Evolutionary conservation across 2,888 invertebrate genomes (phyloP), one percentile per base, ranked within the genome.

Genomic region (Volucella zonaria): DNA sequence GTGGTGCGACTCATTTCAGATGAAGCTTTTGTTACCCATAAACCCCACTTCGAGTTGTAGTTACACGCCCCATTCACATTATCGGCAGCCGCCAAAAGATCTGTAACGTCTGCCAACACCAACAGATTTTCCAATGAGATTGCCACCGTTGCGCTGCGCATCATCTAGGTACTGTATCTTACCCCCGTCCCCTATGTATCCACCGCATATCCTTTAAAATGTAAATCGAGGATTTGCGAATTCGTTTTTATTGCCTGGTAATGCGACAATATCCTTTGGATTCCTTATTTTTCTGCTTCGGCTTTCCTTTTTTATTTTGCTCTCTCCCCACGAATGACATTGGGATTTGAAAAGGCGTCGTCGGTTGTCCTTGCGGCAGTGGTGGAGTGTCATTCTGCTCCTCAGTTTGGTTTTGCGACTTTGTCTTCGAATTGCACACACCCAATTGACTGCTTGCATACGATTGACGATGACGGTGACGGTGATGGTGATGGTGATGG

Each of bases 221-320:
- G 85, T 85, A 85, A 85, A 85, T 85, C 85, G 85, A 68, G 85
- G 85, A 85, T 85, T 85, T 85, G 85, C 76, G 85, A 85, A 85
- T 85, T 81, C 85, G 76, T 85, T 85, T 85, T 81, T 85, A 85
- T 85, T 81, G 85, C 85, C 85, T 85, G 85, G 85, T 85, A 85
- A 85, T 85, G 85, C 85, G 85, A 85, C 85, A 85, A 85, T 85
- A 85, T 85, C 85, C 85, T 81, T 85, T 76, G 70, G 83, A 83
- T 76, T 52, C 38, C 10, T 18, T 49, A 49, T 61, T 74, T 67
- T 38, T 52, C 31, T 31, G 68, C n/a, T 14, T 15, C 31, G 40
- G 18, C n/a, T n/a, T 23, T 15, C 15, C 47, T n/a, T 40, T 47
- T 15, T 62, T 10, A 66, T 62, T 40, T 67, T 23, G 3, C 31